A percentile compares a stretch with the other conserved stretches of the same genome.
These are phyloP conservation scores for Hirtodrosophila confusa DNA, from an alignment of 2,888 invertebrate species.

Conservation along the genomic window DNA sequence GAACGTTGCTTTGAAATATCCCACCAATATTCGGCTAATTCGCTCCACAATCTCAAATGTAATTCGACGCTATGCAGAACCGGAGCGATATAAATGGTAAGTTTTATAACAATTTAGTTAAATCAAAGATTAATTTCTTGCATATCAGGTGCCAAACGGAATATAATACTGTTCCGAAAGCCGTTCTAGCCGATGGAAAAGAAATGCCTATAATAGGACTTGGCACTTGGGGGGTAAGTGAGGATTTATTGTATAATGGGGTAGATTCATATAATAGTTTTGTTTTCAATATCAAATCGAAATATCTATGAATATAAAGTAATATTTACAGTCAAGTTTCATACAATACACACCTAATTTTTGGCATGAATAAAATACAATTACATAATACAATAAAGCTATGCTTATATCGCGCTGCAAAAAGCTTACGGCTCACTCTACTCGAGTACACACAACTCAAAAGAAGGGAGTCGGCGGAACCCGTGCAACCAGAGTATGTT, in stretches of 20 bases:
- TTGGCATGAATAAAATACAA: too few relatives aligned
- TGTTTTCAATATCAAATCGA: slow-evolving; percentile 1
- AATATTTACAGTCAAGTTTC: slow-evolving; percentile 1
- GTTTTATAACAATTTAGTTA: too few relatives aligned
- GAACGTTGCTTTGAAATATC: slow-evolving; percentile 2
- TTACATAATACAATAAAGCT: slow-evolving; percentile 1
- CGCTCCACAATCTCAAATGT: neutral
- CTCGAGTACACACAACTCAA: slow-evolving; percentile 7
- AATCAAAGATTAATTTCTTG: too few relatives aligned
- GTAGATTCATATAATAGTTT: too few relatives aligned
- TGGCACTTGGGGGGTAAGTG: slow-evolving; percentile 56
- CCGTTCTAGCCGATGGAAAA: slow-evolving; percentile 19
- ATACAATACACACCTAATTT: neutral
- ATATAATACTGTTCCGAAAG: slow-evolving; percentile 31
- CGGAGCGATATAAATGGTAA: slow-evolving; percentile 51
- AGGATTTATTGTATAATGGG: neutral
- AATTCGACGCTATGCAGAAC: slow-evolving; percentile 9
- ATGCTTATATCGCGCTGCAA: slow-evolving; percentile 22
- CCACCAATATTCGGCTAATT: neutral
- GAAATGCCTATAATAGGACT: slow-evolving; percentile 60
- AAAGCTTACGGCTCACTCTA: slow-evolving; percentile 7
- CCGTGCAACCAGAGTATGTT: neutral
- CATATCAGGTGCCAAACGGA: slow-evolving; percentile 29
- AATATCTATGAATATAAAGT: slow-evolving; percentile 6
- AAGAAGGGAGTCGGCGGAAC: neutral